Evolutionary conservation across 1,140 invertebrate species (phyloP), one percentile per base, ranked within the genome.

Genomic region (Grapholita molesta): DNA sequence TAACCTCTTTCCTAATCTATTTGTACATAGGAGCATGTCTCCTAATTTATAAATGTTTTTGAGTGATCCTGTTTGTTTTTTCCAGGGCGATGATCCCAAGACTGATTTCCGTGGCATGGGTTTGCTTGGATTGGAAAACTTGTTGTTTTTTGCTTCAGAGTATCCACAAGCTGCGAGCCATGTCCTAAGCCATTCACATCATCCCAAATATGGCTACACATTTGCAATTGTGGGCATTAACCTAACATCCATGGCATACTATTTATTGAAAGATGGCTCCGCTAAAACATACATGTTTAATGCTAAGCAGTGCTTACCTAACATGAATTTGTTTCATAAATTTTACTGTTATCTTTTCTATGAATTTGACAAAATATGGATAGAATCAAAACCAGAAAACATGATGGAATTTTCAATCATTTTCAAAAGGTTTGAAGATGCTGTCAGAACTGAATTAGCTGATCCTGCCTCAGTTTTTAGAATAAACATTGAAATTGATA

Each of bases 61-160:
- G 64, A 38, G 30, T 42, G 15, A 30, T 23, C 52, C 11, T 42
- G 21, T 69, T 70, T 72, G 48, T 75, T 77, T 70, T 67, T 91
- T 93, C 86, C 96, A 99, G 93, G 99, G 99, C 12, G 96, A 99
- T 79, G 98, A 99, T 93, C 99, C 99, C 0, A 96, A 97, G 90
- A 99, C 99, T 1, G 99, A 99, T 92, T 99, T 99, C 83, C 94
- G 99, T 57, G 99, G 98, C 68, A 99, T 99, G 98, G 99, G 99
- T 67, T 89, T 99, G n/a, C 92, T 99, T 12, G 98, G 98, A 3
- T 88, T 99, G 24, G 96, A 99, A 78, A 98, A 99, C 91, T 91
- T 99, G 2, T 83, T 99, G 78, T 99, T 95, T 86, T 99, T 99
- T 93, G 96, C 96, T 55, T 93, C 93, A 67, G 95, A 97, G 77